These are phyloP conservation scores for Heliconius hewitsoni DNA, from an alignment of 1,140 invertebrate species.

Conservation along the genomic window DNA sequence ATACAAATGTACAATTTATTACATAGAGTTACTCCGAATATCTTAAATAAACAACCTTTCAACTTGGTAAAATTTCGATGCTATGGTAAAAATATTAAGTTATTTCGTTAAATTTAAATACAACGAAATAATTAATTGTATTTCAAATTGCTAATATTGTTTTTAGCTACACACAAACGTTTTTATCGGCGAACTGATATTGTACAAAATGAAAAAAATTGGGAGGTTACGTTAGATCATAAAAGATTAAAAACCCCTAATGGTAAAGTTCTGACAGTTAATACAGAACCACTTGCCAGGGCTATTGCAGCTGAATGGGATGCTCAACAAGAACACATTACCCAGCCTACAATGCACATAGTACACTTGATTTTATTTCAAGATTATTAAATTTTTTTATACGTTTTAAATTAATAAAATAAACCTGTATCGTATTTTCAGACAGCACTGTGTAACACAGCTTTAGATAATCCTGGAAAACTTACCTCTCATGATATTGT, in stretches of 20 bases:
- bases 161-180: slow-evolving; percentile 63
- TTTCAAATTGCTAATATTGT: not conserved
- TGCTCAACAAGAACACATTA: slow-evolving; percentile 89
- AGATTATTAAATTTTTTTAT: not conserved
- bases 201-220: slow-evolving; percentile 68
- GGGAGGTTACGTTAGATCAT: slow-evolving; percentile 81
- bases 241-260: slow-evolving; percentile 93
- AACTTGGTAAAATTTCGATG: slow-evolving; percentile 17
- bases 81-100: slow-evolving; percentile 26
- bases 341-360: slow-evolving; percentile 93
- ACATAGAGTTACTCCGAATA: not conserved
- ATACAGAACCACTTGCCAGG: slow-evolving; percentile 93
- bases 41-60: not conserved
- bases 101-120: not conserved
- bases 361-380: slow-evolving; percentile 78
- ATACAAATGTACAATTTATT: not conserved
- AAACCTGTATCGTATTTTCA: slow-evolving; percentile 57
- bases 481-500: slow-evolving; percentile 89
- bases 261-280: slow-evolving; percentile 88
- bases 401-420: not conserved
- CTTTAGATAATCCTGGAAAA: slow-evolving; percentile 94
- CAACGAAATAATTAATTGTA: not conserved
- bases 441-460: slow-evolving; percentile 94
- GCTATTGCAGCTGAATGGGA: slow-evolving; percentile 96
- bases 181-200: slow-evolving; percentile 68